These are phyloP conservation scores for Smutsia gigantea DNA, from an alignment of 2,797 vertebrate genomes.

Conservation along the genomic window DNA sequence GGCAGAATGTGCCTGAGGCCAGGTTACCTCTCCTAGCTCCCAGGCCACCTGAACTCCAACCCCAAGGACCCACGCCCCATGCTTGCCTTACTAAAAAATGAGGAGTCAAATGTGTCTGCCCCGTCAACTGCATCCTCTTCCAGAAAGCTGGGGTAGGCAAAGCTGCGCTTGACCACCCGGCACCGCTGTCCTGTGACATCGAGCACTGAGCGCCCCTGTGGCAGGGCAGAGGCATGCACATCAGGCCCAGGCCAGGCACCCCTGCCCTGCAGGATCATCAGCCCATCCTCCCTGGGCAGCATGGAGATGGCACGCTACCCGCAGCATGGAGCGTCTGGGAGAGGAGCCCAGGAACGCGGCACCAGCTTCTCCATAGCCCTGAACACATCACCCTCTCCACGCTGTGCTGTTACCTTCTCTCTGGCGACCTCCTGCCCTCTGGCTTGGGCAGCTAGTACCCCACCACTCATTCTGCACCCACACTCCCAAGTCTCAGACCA, in stretches of 20 bases:
- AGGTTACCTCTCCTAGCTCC: background rate
- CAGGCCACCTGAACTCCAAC: background rate
- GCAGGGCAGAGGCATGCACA: fast-evolving
- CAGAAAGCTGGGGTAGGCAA: slow-evolving; percentile 92
- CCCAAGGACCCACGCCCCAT: slow-evolving; percentile 33
- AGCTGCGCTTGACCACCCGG: slow-evolving; percentile 91
- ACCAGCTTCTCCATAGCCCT: fast-evolving
- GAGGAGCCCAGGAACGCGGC: background rate
- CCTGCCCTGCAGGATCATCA: background rate
- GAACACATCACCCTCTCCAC: fast-evolving
- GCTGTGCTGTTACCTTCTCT: background rate
- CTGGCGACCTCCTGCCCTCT: background rate
- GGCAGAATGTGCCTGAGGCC: background rate
- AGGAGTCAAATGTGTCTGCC: slow-evolving; percentile 90
- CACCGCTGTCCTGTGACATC: slow-evolving; percentile 87
- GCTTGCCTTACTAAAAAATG: slow-evolving; percentile 98
- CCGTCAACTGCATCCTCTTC: slow-evolving; percentile 94
- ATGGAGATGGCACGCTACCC: background rate
- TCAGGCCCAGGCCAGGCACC: background rate
- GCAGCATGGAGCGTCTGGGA: fast-evolving
- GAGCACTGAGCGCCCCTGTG: slow-evolving; percentile 92
- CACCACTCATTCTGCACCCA: background rate
- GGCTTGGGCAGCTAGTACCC: background rate
- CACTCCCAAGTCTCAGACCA: fast-evolving
- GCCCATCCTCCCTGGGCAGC: background rate